Conservation (phyloP, 2,888 invertebrate genomes). For the Mythimna impura region DNA sequence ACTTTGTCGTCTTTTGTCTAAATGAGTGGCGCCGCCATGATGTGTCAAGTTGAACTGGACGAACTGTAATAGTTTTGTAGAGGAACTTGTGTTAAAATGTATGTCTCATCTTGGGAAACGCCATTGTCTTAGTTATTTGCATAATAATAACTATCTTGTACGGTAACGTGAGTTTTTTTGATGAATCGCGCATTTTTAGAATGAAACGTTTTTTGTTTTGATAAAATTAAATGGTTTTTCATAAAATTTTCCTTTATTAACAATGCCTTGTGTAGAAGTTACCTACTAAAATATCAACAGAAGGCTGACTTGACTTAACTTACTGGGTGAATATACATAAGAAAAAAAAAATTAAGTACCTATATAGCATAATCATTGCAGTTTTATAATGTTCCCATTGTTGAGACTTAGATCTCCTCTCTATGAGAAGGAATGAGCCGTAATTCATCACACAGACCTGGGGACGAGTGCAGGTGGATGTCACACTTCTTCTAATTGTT, state of each 20-base stretch:
- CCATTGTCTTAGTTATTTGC: conserved; percentile 55
- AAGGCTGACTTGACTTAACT: too few relatives aligned
- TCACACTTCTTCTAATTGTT: too few relatives aligned
- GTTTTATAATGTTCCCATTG: too few relatives aligned
- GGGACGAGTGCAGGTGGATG: too few relatives aligned
- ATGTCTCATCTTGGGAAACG: conserved; percentile 59
- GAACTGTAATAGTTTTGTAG: conserved; percentile 40
- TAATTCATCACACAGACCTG: too few relatives aligned
- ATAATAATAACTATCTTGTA: conserved; percentile 47
- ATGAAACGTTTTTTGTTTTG: neutral
- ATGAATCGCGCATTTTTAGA: conserved; percentile 16
- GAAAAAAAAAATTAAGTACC: too few relatives aligned
- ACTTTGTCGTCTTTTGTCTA: neutral
- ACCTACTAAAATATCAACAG: neutral
- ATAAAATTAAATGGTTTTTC: neutral
- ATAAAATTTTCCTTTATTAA: neutral
- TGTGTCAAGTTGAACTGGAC: conserved; percentile 12
- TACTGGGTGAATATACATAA: too few relatives aligned
- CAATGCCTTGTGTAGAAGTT: neutral
- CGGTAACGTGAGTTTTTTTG: conserved; percentile 10
- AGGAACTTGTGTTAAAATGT: conserved; percentile 45
- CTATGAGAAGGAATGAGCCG: too few relatives aligned
- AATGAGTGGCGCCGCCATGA: neutral
- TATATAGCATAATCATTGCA: too few relatives aligned
- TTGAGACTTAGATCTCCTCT: too few relatives aligned